These are phyloP conservation scores for Therioaphis trifolii DNA, from an alignment of 2,888 invertebrate species.

Conservation along the genomic window DNA sequence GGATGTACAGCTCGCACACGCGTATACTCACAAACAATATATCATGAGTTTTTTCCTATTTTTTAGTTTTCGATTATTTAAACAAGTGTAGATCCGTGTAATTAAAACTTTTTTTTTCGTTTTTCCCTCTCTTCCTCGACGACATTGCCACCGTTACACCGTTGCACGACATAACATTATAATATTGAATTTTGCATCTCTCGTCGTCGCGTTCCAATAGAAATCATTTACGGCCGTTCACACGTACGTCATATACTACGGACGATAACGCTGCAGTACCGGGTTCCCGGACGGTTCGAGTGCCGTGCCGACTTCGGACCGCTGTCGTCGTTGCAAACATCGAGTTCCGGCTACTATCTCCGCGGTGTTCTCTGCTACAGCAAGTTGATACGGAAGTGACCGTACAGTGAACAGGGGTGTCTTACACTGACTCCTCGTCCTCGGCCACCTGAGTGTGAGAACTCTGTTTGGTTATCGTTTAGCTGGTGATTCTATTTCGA, in stretches of 20 bases:
- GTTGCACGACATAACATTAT: background rate
- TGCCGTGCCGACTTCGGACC: too few relatives aligned
- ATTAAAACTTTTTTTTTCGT: conserved; percentile 42
- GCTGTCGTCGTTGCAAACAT: too few relatives aligned
- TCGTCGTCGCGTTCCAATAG: background rate
- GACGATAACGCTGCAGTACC: background rate
- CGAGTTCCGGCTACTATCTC: too few relatives aligned
- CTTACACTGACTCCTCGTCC: background rate
- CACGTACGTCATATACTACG: too few relatives aligned
- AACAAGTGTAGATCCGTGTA: conserved; percentile 54
- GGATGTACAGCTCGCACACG: background rate
- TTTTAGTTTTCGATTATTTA: conserved; percentile 29
- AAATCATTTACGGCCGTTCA: background rate
- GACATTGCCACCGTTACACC: background rate
- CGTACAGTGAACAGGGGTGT: too few relatives aligned
- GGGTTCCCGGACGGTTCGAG: background rate
- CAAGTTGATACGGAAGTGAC: background rate
- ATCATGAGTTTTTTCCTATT: background rate
- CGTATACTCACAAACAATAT: background rate
- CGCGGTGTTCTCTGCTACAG: too few relatives aligned
- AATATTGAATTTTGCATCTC: too few relatives aligned
- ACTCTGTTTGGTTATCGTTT: background rate
- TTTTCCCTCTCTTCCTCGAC: background rate
- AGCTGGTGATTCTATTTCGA: background rate
- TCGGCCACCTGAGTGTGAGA: background rate